Percentiles rank a stretch among this genome's conserved stretches.
Conservation (phyloP, 2,113 vertebrate genomes). For the Ginglymostoma cirratum region DNA sequence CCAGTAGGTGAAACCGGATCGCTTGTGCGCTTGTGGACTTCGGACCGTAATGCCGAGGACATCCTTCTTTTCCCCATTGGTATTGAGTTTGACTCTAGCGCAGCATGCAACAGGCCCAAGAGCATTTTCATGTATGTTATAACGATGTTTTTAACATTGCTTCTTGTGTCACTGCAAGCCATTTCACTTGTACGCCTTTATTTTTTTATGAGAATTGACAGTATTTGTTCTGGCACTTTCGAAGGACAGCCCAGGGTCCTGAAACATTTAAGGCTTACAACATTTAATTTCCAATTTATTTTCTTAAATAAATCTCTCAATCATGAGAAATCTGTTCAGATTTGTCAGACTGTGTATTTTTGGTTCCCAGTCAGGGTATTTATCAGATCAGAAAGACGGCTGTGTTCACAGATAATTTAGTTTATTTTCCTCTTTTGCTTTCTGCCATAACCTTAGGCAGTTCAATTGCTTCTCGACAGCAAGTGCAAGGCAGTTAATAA, state of each 20-base stretch:
- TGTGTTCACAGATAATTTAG: neutral
- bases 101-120: constrained; percentile 35
- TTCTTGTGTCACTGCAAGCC: constrained; percentile 35
- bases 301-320: constrained; percentile 20
- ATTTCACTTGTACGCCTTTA: constrained; percentile 33
- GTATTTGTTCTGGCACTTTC: constrained; percentile 37
- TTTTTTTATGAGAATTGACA: constrained; percentile 37
- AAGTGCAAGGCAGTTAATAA: neutral
- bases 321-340: constrained; percentile 18
- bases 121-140: constrained; percentile 36
- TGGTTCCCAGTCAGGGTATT: constrained; percentile 33
- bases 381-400: constrained; percentile 15
- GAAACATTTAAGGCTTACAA: constrained; percentile 22
- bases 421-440: neutral
- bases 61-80: neutral
- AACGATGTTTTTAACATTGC: constrained; percentile 36
- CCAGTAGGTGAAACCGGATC: constrained; percentile 32
- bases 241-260: constrained; percentile 35
- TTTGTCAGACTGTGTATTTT: constrained; percentile 36
- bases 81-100: constrained; percentile 27
- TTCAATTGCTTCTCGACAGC: neutral
- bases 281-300: constrained; percentile 25
- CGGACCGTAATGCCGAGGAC: constrained; percentile 1
- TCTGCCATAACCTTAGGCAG: neutral
- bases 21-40: constrained; percentile 35